These are phyloP conservation scores for Hirtodrosophila confusa DNA, from an alignment of 2,888 invertebrate genomes.

Conservation along the genomic window DNA sequence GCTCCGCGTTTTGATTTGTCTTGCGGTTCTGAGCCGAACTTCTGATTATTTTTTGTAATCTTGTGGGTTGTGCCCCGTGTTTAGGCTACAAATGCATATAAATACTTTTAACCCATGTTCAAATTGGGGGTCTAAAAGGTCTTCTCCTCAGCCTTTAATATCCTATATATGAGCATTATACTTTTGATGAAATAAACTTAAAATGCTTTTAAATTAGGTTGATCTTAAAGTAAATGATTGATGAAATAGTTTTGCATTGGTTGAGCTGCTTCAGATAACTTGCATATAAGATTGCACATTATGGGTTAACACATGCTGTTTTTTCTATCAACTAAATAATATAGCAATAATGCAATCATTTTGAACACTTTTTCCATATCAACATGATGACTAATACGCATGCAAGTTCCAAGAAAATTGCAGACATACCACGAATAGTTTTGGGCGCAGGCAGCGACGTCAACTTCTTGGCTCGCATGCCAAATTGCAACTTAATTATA, in stretches of 20 bases:
- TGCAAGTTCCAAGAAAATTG: slow-evolving; percentile 78
- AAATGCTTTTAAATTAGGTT: too few species aligned
- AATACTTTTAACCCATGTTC: slow-evolving; percentile 57
- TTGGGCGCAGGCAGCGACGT: slow-evolving; percentile 52
- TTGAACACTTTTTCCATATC: slow-evolving; percentile 34
- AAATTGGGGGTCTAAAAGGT: neutral
- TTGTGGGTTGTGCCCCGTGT: slow-evolving; percentile 56
- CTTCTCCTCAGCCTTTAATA: neutral
- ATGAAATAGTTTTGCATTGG: too few species aligned
- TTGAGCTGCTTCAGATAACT: too few species aligned
- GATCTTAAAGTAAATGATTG: too few species aligned
- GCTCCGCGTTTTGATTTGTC: slow-evolving; percentile 66
- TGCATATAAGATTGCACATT: too few species aligned
- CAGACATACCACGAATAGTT: slow-evolving; percentile 74
- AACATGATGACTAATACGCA: slow-evolving; percentile 72
- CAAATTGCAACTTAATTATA: slow-evolving; percentile 80
- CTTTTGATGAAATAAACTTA: too few species aligned
- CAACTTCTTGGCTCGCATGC: slow-evolving; percentile 70
- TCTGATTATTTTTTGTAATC: slow-evolving; percentile 48
- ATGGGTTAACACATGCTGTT: slow-evolving; percentile 41
- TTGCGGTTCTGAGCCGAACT: slow-evolving; percentile 39
- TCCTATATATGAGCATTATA: too few species aligned
- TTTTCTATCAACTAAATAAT: slow-evolving; percentile 28
- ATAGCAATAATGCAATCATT: slow-evolving; percentile 43
- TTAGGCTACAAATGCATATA: slow-evolving; percentile 60